Conservation (phyloP, 2,888 invertebrate genomes). For the Xanthia icteritia region DNA sequence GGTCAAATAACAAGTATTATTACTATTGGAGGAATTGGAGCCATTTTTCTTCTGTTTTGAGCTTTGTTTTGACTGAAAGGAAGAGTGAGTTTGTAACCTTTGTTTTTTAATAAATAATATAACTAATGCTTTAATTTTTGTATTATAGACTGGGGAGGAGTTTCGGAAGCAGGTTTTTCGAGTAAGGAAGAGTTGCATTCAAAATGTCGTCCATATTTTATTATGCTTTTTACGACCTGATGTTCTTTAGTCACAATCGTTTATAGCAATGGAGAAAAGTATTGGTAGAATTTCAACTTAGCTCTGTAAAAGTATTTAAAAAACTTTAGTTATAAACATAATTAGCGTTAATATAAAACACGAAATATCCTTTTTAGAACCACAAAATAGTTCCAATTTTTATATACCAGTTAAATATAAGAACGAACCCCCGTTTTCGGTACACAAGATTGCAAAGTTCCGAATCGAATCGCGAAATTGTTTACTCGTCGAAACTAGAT, state of each 20-base stretch:
- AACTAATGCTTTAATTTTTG: background rate
- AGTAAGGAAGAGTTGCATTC: background rate
- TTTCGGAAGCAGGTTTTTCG: background rate
- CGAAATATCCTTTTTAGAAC: background rate
- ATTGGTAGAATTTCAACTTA: background rate
- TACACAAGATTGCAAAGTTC: conserved; percentile 65
- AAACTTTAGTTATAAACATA: background rate
- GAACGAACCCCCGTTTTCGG: conserved; percentile 30
- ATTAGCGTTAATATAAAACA: background rate
- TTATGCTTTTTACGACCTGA: background rate
- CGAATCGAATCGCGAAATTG: conserved; percentile 75
- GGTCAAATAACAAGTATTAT: conserved; percentile 75
- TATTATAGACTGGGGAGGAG: background rate
- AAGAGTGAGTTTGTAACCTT: conserved; percentile 3
- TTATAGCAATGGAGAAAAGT: background rate
- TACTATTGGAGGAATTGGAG: conserved; percentile 63
- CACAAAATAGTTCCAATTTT: conserved; percentile 14
- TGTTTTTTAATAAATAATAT: conserved; percentile 3
- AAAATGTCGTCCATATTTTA: background rate
- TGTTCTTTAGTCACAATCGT: background rate
- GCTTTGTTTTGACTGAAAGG: conserved; percentile 35
- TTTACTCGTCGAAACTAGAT: conserved; percentile 78
- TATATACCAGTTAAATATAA: conserved; percentile 11
- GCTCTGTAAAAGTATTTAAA: background rate
- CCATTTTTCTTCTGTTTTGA: conserved; percentile 56